Evolutionary conservation across 2,797 vertebrate genomes (phyloP).

Genomic region (Aythya fuligula): DNA sequence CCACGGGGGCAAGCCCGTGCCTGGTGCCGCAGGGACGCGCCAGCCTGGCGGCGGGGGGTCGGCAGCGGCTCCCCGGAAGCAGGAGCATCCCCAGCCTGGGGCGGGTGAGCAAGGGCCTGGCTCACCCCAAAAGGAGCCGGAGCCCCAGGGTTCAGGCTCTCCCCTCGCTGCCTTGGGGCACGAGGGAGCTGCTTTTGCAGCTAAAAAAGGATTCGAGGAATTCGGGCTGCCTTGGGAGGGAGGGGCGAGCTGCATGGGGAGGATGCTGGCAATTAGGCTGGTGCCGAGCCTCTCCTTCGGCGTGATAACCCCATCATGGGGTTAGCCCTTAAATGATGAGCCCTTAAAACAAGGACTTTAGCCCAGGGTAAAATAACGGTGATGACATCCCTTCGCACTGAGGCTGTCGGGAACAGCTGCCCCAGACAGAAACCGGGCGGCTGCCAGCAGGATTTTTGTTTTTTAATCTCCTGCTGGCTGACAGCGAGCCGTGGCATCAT

Average conservation of each 20-base stretch:
- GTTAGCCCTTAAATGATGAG: neutral
- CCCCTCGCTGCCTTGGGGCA: neutral
- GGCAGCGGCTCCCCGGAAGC: neutral
- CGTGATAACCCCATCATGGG: neutral
- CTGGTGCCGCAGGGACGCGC: neutral
- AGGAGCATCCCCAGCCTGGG: neutral
- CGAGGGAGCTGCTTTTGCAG: neutral
- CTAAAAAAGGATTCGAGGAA: constrained; percentile 39
- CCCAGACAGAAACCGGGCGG: neutral
- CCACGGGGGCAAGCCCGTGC: neutral
- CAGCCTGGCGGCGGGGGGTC: neutral
- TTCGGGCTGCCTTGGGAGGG: neutral
- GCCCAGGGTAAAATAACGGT: constrained; percentile 25
- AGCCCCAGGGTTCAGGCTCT: neutral
- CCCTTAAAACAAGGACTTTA: neutral
- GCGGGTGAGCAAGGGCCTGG: constrained; percentile 21
- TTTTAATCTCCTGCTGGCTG: neutral
- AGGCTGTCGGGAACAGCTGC: neutral
- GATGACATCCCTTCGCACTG: neutral
- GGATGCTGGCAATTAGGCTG: neutral
- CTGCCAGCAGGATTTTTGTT: neutral
- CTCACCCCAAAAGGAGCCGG: constrained; percentile 23
- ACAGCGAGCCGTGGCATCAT: neutral
- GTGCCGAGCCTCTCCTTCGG: neutral
- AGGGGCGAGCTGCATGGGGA: neutral